phyloP scores from a whole-genome alignment of 2,888 invertebrate genomes.

The Hartigia nigra region DNA sequence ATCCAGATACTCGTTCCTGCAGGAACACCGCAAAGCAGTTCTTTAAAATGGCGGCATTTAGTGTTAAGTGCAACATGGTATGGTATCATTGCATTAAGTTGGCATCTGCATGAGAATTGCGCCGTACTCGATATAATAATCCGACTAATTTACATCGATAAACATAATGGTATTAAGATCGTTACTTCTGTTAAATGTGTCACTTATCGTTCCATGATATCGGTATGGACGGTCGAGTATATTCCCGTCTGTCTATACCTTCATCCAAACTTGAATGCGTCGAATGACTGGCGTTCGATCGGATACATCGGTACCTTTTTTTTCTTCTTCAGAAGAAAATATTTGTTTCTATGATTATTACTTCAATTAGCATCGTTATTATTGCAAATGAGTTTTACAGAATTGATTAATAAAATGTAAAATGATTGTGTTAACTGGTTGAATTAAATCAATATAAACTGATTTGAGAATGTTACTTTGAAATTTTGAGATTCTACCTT shows the following conservation, averaged over 20 bases:
- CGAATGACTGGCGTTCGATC: background rate
- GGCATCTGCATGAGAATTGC: background rate
- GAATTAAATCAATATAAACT: background rate
- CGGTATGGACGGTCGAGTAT: background rate
- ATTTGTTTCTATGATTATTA: background rate
- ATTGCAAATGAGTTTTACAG: background rate
- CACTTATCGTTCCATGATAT: background rate
- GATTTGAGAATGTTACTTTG: background rate
- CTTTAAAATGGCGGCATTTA: background rate
- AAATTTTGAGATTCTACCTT: background rate
- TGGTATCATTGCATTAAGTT: background rate
- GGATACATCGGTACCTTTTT: background rate
- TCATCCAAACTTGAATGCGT: background rate
- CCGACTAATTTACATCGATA: background rate
- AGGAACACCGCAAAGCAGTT: no score
- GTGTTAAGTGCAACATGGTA: background rate
- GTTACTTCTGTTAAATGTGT: background rate
- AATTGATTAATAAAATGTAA: background rate
- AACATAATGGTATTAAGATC: background rate
- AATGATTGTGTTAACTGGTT: background rate
- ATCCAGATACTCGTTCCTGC: background rate
- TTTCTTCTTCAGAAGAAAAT: background rate
- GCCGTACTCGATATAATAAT: background rate
- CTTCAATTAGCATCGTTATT: background rate
- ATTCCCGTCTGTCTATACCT: background rate